Percentiles rank a stretch among this genome's conserved stretches.
Evolutionary conservation across 1,140 invertebrate genomes (phyloP).

Genomic region (Penaeus vannamei): DNA sequence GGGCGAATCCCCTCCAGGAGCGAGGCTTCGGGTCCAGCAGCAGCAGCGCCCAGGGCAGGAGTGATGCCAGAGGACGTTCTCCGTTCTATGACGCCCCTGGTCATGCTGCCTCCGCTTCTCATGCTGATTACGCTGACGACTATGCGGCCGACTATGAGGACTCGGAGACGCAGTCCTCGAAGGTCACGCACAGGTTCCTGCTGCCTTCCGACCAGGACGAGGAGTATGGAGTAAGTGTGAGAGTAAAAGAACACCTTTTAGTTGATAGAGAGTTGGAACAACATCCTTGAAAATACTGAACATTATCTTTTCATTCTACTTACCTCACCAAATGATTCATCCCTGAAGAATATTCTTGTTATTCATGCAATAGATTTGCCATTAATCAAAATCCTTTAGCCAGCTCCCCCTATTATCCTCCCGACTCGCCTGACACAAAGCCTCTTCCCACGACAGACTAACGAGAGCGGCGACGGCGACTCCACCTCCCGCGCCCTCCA

Average conservation of each 20-base stretch:
- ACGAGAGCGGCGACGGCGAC: not conserved
- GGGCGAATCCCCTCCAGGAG: not conserved
- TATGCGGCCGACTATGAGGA: not conserved
- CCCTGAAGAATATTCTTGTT: too few relatives aligned
- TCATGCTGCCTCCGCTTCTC: too few relatives aligned
- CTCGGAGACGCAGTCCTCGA: not conserved
- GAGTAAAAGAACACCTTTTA: not conserved
- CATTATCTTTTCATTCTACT: too few relatives aligned
- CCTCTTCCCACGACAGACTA: not conserved
- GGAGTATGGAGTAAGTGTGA: not conserved
- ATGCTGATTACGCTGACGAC: not conserved
- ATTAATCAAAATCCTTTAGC: not conserved
- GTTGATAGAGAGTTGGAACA: not conserved
- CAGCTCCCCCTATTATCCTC: not conserved
- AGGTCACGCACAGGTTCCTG: not conserved
- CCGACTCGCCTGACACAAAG: not conserved
- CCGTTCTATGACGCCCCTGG: too few relatives aligned
- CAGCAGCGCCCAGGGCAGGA: too few relatives aligned
- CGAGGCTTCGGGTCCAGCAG: too few relatives aligned
- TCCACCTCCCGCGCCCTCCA: slow-evolving; percentile 25
- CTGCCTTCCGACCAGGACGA: not conserved
- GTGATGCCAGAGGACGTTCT: too few relatives aligned
- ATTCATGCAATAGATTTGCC: too few relatives aligned
- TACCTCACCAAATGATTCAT: too few relatives aligned
- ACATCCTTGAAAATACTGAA: not conserved